Base-by-base conservation (phyloP, 2,113 vertebrate genomes). In the Pleuronectes platessa region DNA sequence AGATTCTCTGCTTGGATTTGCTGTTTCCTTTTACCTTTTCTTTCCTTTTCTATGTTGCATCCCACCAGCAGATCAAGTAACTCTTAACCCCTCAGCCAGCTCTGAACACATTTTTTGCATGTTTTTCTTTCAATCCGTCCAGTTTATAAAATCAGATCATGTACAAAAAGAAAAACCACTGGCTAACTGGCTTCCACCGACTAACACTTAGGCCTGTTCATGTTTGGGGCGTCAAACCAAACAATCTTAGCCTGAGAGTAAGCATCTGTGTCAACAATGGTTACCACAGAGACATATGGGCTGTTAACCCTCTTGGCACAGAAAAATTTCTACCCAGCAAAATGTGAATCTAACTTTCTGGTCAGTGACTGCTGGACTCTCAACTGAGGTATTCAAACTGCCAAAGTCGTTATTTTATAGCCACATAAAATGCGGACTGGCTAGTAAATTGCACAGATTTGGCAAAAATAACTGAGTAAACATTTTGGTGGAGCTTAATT, bases 1-100 rank as follows among this genome's bases (percentile, higher is more conserved):
- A 92, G 90, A 90, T 94, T 90, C 94, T 96, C 81, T 97, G 96
- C 96, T 96, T 97, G 96, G 96, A 95, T 90, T 94, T 93, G 84
- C 74, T 89, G 73, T 92, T 94, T 94, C 79, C 94, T 94, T 89
- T 92, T 94, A 94, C 79, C 94, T 94, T 89, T 93, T 92, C 67
- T 69, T 88, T 91, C 84, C 68, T 91, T 97, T 95, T 96, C 95
- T 95, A 94, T 96, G 96, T 98, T 97, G 94, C 97, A 99, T 98
- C 94, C 95, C 95, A 96, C 95, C 89, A 95, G 93, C 95, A 90
- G 74, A 92, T 94, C 94, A 92, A 93, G 87, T 93, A 94, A 91
- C 93, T 95, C 96, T 92, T 97, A 96, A 97, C 94, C 94, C 93
- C 77, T 86, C 45, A 88, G 82, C 56, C 89, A 93, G 94, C 82